A percentile compares a stretch with the other conserved stretches of the same genome.
Conservation (phyloP, 2,113 vertebrate species). For the Turnix velox region DNA sequence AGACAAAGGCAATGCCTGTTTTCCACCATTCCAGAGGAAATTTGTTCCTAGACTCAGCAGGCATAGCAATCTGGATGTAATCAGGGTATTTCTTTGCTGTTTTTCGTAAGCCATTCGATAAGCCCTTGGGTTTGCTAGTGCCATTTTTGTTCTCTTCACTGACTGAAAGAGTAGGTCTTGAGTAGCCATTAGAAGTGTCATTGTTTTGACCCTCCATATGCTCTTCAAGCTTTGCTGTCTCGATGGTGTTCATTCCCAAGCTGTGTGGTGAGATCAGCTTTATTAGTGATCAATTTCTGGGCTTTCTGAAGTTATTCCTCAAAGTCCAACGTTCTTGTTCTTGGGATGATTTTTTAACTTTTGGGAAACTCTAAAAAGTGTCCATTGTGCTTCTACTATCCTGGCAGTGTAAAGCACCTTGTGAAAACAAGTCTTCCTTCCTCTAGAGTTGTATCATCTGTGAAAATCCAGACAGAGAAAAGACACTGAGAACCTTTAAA, state of each 20-base stretch:
- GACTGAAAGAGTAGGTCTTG: constrained; percentile 63
- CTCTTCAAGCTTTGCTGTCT: constrained; percentile 76
- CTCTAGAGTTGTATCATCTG: constrained; percentile 39
- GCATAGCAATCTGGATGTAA: constrained; percentile 91
- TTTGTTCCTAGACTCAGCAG: constrained; percentile 81
- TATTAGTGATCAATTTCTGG: background rate
- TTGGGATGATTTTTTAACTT: background rate
- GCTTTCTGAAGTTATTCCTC: background rate
- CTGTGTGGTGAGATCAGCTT: constrained; percentile 47
- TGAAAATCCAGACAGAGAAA: background rate
- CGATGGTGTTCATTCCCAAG: constrained; percentile 73
- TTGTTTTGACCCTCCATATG: constrained; percentile 73
- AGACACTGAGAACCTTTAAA: background rate
- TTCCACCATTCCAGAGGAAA: constrained; percentile 97
- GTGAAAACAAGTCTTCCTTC: background rate
- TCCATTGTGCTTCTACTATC: background rate
- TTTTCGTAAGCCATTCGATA: constrained; percentile 81
- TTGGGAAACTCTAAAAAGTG: background rate
- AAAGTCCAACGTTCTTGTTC: background rate
- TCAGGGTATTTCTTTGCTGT: constrained; percentile 84
- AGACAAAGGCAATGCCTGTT: constrained; percentile 88
- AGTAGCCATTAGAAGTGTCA: constrained; percentile 61
- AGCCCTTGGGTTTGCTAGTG: constrained; percentile 68
- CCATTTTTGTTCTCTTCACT: constrained; percentile 76
- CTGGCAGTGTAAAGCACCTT: background rate